phyloP scores from a whole-genome alignment of 2,797 vertebrate genomes.

The Microchirus variegatus region DNA sequence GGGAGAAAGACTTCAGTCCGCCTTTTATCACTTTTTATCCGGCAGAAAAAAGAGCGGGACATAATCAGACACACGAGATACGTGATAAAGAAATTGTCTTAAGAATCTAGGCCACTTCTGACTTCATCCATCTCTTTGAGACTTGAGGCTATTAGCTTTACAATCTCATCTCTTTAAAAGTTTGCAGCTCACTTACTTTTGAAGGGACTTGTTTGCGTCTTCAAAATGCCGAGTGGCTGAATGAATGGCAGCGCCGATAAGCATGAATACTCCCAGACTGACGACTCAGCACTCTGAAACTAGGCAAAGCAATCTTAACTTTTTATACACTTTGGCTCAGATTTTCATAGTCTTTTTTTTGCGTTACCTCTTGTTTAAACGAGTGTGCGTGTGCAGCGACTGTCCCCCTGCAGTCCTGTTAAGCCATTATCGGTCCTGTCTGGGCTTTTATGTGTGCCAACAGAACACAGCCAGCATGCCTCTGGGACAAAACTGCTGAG shows the following conservation, averaged over 20 bases:
- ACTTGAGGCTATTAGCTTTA: conserved; percentile 33
- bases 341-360: conserved; percentile 30
- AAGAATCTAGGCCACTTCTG: conserved; percentile 21
- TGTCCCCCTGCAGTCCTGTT: conserved; percentile 37
- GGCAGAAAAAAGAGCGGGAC: neutral
- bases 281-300: conserved; percentile 47
- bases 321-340: conserved; percentile 41
- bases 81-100: conserved; percentile 21
- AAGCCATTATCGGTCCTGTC: conserved; percentile 61
- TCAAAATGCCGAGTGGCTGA: conserved; percentile 25
- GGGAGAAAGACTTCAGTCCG: conserved; percentile 12
- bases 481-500: conserved; percentile 61
- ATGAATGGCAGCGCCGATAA: conserved; percentile 33
- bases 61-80: conserved; percentile 13
- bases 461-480: conserved; percentile 38
- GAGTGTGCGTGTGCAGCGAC: conserved; percentile 28
- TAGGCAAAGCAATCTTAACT: conserved; percentile 33
- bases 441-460: conserved; percentile 62
- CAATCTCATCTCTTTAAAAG: conserved; percentile 50
- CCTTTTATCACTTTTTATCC: conserved; percentile 31
- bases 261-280: conserved; percentile 29
- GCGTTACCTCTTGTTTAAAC: conserved; percentile 34
- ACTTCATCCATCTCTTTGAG: conserved; percentile 16
- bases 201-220: conserved; percentile 50
- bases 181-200: conserved; percentile 22